These are phyloP conservation scores for Oryzaephilus surinamensis DNA, from an alignment of 1,140 invertebrate species.

Conservation along the genomic window DNA sequence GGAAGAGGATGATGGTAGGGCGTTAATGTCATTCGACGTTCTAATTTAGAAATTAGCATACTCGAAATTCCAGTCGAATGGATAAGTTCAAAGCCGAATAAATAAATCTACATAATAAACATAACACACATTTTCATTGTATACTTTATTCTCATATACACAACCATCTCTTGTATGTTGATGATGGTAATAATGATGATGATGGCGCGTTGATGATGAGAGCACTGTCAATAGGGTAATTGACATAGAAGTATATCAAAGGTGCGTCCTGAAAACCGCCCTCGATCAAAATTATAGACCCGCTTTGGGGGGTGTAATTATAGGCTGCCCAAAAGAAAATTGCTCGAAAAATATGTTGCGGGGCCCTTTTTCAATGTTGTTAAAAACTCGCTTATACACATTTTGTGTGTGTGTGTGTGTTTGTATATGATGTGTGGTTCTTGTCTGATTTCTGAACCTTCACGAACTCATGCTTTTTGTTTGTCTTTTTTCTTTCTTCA, in stretches of 20 bases:
- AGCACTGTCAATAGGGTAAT: conserved; percentile 30
- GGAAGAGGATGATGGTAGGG: no score
- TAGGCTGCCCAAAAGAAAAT: conserved; percentile 34
- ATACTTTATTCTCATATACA: no score
- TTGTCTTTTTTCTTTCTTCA: conserved; percentile 11
- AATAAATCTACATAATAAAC: no score
- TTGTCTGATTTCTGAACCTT: conserved; percentile 14
- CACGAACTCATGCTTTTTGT: conserved; percentile 3
- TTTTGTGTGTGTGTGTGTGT: conserved; percentile 15
- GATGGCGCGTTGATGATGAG: conserved; percentile 1
- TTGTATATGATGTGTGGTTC: no score
- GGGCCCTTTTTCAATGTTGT: conserved; percentile 17
- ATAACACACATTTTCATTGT: no score
- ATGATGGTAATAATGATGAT: background rate
- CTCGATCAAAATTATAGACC: conserved; percentile 33
- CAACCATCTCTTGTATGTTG: no score
- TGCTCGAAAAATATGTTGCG: conserved; percentile 34
- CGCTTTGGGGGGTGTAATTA: conserved; percentile 36
- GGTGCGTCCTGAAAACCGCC: conserved; percentile 28
- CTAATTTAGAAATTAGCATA: conserved; percentile 9
- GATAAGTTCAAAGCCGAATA: conserved; percentile 7
- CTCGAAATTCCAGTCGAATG: conserved; percentile 2
- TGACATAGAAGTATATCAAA: conserved; percentile 35
- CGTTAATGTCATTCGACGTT: no score
- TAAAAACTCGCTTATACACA: conserved; percentile 4